Base-by-base conservation (phyloP, 2,797 vertebrate genomes). In the Knipowitschia caucasica region DNA sequence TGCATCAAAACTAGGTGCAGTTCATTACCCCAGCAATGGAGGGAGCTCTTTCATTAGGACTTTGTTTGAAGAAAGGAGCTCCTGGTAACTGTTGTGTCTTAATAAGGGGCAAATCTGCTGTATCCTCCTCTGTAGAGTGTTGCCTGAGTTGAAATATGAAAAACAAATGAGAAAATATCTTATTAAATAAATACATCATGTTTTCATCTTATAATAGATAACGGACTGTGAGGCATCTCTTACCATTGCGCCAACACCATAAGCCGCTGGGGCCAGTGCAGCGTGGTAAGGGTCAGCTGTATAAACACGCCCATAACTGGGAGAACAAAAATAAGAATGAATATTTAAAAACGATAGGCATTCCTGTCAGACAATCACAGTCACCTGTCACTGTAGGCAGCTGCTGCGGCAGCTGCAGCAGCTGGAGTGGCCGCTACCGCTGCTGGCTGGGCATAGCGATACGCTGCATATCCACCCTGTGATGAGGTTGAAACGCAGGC, bases 101-200 rank as follows among this genome's bases (percentile, higher is more conserved):
- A 98, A 87, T 98, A 98, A 75, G 96, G 96, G 82, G 96, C 94
- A 84, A 98, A 98, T 93, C 96, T 94, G 92, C 95, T 98, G 93
- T 98, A 98, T 90, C 96, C 96, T 86, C 96, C 96, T 92, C 96
- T 93, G 91, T 98, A 98, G 90, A 98, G 93, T 73, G 95, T 95
- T 54, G 95, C 95, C 96, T 98, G 89, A 59, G 62, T 52, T 73
- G 58, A 73, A 27, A 4, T 39, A 52, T 49, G 18, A 27, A 1
- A 56, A 14, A 53, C 15, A 25, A 15, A 7, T 53, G 54, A 12
- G 50, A 62, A 14, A 11, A 4, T 17, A 9, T 3, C 2, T 14
- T 10, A 38, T 10, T 9, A 39, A 11, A 39, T 10, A 0, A 39
- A 18, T 39, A n/a, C n/a, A 20, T 21, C 6, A n/a, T 43, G 12